Conservation (phyloP, 2,113 vertebrate species). For the Aythya baeri region DNA sequence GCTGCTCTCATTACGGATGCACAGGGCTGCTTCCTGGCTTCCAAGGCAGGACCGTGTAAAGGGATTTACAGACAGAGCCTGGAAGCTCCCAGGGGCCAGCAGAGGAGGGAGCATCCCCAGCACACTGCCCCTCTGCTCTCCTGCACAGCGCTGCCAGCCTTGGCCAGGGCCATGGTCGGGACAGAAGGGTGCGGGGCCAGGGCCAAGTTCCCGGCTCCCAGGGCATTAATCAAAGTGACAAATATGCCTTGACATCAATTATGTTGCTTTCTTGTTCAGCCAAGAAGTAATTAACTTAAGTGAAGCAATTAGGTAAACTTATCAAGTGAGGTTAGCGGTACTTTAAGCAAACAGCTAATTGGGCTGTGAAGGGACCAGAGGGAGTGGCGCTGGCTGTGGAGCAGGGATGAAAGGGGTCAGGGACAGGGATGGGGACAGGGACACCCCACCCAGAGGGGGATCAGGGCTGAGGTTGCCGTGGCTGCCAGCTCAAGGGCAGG, state of each 20-base stretch:
- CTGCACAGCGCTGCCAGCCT: rapidly evolving
- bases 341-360: slow-evolving; percentile 19
- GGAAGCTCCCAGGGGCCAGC: background rate
- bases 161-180: rapidly evolving
- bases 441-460: too few relatives aligned
- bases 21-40: background rate
- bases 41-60: background rate
- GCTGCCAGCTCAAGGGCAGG: background rate
- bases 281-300: slow-evolving; percentile 60
- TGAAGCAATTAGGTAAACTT: slow-evolving; percentile 65
- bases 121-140: rapidly evolving
- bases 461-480: background rate
- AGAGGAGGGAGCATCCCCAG: background rate
- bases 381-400: background rate
- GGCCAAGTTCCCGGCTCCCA: background rate
- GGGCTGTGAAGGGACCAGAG: background rate
- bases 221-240: slow-evolving; percentile 35
- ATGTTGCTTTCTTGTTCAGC: slow-evolving; percentile 50
- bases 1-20: rapidly evolving
- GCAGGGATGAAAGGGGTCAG: background rate
- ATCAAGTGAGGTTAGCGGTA: background rate
- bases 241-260: slow-evolving; percentile 43
- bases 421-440: too few relatives aligned
- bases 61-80: rapidly evolving
- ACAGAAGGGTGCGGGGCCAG: background rate